A percentile compares a stretch with the other conserved stretches of the same genome.
Conservation (phyloP, 2,888 invertebrate genomes). For the Drosophila multiciliata region DNA sequence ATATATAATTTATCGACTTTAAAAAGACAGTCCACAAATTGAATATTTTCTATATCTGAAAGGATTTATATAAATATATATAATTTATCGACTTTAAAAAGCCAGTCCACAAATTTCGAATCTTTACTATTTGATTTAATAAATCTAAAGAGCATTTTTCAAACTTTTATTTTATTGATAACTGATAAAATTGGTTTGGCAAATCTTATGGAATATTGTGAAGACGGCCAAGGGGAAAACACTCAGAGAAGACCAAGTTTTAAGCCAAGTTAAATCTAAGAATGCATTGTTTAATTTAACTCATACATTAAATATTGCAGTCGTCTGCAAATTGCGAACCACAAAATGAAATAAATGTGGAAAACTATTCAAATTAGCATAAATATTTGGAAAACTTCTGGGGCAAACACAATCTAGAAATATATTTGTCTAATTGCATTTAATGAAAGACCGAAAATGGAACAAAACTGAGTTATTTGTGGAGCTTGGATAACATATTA, state of each 20-base stretch:
- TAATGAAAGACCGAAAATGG: neutral
- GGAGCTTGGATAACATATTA: slow-evolving; percentile 3
- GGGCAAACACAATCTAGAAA: neutral
- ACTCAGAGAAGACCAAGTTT: neutral
- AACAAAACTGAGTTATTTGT: neutral
- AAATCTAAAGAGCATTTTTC: no score
- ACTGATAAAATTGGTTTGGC: neutral
- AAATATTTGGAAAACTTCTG: neutral
- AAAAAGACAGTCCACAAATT: neutral
- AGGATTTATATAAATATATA: no score
- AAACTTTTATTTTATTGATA: no score
- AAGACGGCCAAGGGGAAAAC: neutral
- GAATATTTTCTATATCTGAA: neutral
- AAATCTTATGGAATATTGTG: neutral
- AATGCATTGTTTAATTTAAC: neutral
- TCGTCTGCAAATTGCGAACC: neutral
- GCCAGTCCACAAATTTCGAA: no score
- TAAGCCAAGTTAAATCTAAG: neutral
- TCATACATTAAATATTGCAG: neutral
- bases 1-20: neutral
- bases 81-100: no score
- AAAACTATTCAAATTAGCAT: neutral
- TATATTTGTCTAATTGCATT: neutral
- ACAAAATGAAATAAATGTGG: neutral
- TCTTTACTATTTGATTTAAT: no score